Conservation (phyloP, 2,888 invertebrate species). For the Diarsia dahlii region DNA sequence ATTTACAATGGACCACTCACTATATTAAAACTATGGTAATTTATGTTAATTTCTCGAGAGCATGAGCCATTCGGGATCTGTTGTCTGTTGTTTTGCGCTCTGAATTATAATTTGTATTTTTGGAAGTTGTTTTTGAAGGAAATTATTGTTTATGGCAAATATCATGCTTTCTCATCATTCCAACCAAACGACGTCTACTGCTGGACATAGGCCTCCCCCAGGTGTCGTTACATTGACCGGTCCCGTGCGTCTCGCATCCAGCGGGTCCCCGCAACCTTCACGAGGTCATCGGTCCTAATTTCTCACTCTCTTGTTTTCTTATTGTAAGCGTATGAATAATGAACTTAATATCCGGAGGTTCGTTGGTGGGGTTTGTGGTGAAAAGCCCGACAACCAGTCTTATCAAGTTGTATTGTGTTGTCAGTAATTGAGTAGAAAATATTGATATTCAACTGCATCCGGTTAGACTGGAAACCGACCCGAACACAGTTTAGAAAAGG, state of each 20-base stretch:
- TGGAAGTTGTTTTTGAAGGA: neutral
- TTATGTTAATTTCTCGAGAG: constrained; percentile 52
- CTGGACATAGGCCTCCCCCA: no score
- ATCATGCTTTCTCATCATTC: neutral
- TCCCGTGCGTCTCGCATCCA: no score
- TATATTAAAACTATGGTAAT: constrained; percentile 59
- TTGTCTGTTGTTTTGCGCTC: constrained; percentile 22
- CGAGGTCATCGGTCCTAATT: no score
- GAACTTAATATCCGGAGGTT: no score
- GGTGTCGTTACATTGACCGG: no score
- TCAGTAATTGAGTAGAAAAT: neutral
- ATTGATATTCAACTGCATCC: neutral
- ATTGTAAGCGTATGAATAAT: no score
- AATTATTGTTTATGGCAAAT: neutral
- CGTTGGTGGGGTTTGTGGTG: no score
- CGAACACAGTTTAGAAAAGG: neutral
- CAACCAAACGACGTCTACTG: no score
- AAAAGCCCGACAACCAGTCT: no score
- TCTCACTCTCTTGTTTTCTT: no score
- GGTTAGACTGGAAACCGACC: neutral
- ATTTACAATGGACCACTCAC: constrained; percentile 45
- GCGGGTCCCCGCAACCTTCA: no score
- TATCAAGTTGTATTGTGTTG: no score
- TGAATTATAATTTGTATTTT: constrained; percentile 39
- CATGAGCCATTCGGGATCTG: constrained; percentile 28